A percentile compares a stretch with the other conserved stretches of the same genome.
These are phyloP conservation scores for Doryteuthis pealeii DNA, from an alignment of 1,140 invertebrate species.

Conservation along the genomic window DNA sequence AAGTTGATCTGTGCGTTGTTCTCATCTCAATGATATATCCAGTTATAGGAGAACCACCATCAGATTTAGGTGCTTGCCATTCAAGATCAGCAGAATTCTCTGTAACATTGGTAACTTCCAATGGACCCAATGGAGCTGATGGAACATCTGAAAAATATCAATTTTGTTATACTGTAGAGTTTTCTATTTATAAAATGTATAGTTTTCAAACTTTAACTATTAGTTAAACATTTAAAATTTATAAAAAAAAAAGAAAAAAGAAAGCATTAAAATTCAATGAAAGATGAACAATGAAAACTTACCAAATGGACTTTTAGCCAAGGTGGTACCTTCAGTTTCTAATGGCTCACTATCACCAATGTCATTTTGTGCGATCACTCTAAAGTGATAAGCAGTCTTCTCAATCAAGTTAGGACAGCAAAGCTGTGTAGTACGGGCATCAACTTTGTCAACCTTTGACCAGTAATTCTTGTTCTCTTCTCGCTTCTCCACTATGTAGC, in stretches of 20 bases:
- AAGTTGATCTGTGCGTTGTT: constrained; percentile 74
- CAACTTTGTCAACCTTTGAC: constrained; percentile 2
- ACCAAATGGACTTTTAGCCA: constrained; percentile 72
- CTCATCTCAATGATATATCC: constrained; percentile 92
- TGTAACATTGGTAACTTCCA: constrained; percentile 85
- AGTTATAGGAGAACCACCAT: constrained; percentile 92
- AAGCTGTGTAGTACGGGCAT: not conserved
- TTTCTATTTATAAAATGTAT: constrained; percentile 80
- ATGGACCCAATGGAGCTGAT: constrained; percentile 56
- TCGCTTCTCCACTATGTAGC: constrained; percentile 88
- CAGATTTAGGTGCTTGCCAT: constrained; percentile 96
- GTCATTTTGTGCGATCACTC: constrained; percentile 93
- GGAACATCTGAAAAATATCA: constrained; percentile 32
- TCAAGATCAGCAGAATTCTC: constrained; percentile 89
- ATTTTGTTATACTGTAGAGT: constrained; percentile 25
- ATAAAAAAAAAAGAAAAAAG: too few species aligned
- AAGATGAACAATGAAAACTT: constrained; percentile 33
- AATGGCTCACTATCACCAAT: constrained; percentile 68
- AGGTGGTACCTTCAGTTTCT: constrained; percentile 3
- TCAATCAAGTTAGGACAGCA: constrained; percentile 68
- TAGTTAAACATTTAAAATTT: too few species aligned
- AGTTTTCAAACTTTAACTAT: constrained; percentile 59
- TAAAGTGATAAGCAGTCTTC: constrained; percentile 77
- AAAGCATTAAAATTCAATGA: too few species aligned
- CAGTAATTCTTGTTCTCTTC: constrained; percentile 71